Conservation (phyloP, 2,113 vertebrate species). For the Melospiza melodia region DNA sequence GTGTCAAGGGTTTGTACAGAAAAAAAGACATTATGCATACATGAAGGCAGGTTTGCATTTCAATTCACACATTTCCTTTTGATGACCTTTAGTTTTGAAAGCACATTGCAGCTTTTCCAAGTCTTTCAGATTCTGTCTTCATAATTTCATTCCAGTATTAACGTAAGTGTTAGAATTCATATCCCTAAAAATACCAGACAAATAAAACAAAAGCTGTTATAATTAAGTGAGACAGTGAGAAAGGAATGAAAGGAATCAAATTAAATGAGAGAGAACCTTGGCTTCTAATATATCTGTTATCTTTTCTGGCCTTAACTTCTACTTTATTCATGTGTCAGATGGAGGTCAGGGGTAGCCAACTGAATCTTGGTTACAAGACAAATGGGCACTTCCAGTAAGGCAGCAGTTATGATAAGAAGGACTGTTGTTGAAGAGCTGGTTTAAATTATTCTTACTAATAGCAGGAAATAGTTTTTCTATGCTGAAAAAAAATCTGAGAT, state of each 20-base stretch:
- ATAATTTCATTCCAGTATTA: conserved; percentile 10
- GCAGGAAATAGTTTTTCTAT: neutral
- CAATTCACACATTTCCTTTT: neutral
- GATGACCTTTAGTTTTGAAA: neutral
- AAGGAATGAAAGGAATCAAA: neutral
- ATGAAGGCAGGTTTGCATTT: neutral
- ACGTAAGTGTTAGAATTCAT: neutral
- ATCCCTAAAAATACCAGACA: conserved; percentile 64
- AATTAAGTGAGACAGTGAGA: neutral
- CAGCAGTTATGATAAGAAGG: neutral
- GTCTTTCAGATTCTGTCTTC: conserved; percentile 40
- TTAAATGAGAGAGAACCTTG: neutral
- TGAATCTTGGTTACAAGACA: neutral
- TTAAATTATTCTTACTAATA: neutral
- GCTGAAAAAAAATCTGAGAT: neutral
- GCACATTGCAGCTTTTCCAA: neutral
- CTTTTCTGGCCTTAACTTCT: neutral
- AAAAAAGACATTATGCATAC: neutral
- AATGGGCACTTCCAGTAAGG: neutral
- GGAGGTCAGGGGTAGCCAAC: neutral
- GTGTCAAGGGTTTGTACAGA: neutral
- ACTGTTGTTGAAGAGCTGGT: neutral
- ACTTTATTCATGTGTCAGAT: neutral
- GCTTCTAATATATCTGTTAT: neutral
- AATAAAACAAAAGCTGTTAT: conserved; percentile 30